Evolutionary conservation across 2,113 vertebrate genomes (phyloP), one percentile per base, ranked within the genome.

Genomic region (Hoplias malabaricus): DNA sequence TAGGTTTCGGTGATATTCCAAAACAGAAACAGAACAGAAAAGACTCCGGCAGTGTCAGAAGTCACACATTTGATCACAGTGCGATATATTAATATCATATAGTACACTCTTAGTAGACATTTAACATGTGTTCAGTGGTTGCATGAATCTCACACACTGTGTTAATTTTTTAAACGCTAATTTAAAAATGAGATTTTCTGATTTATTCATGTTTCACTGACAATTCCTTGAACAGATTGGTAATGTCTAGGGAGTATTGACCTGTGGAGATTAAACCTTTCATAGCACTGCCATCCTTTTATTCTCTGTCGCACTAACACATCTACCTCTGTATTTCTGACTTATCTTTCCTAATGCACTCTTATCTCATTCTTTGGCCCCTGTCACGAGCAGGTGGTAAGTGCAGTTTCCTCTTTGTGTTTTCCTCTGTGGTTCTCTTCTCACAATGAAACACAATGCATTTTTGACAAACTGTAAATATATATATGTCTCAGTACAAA

Each of bases 371-470:
- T 71, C 56, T 78, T 50, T 61, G 80, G 69, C 66, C 53, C 48
- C 75, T 62, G 72, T 68, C 21, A 14, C 43, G 43, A 42, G 21
- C 79, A 87, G 86, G 86, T 87, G 86, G 86, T 87, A 83, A 86
- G 85, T 88, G 50, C 40, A 34, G 54, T 57, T 65, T 5, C 29
- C 8, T 3, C 71, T 38, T 14, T 40, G 86, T 50, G 27, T 42
- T 62, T 48, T 50, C 53, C 27, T 79, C 43, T 79, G 27, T 46
- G 21, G 53, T 50, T 43, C 40, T 69, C 34, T 61, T 74, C 34
- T 8, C 46, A 23, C 14, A 25, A 14, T 75, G 57, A 59, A 59
- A 1, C 13, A 4, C n/a, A n/a, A n/a, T 1, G 4, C 56, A 19
- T 61, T 14, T 61, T 21, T 13, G 57, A 29, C 59, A 34, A 21